Base-by-base conservation (phyloP, 2,888 invertebrate genomes). In the Rugalucina vietnamica region DNA sequence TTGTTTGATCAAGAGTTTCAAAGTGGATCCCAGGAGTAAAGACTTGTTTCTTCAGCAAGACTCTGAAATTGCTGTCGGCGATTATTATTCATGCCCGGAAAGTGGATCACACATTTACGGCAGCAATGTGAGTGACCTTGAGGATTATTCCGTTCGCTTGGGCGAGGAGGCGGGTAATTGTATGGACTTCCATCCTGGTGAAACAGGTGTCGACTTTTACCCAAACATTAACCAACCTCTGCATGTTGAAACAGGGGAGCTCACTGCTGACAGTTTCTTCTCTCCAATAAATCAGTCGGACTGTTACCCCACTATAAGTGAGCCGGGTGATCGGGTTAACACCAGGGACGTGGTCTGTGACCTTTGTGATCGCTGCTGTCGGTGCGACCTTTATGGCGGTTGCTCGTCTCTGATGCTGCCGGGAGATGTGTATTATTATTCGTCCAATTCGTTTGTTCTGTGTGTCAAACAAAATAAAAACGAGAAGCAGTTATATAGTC, bases 391-490 rank as follows among this genome's bases (percentile, higher is more conserved):
- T 43, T 84, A 80, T 65, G 79, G 76, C 24, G 69, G 54, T 8
- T 82, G 77, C 57, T 75, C 81, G n/a, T 71, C 49, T 75, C 88
- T 82, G 57, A 92, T 93, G 92, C 87, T 92, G 76, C 94, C 94
- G 14, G 94, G 94, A 5, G 93, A 94, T 89, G 91, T 94, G 57
- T 94, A 91, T 86, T 94, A 91, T 88, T 94, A 92, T 87, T 91
- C 94, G 14, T 89, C 93, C 73, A 94, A 94, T 88, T 94, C 94
- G n/a, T 91, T 91, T 76, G 93, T 94, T 70, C 79, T 94, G 43
- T 94, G 94, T 90, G 93, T 94, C 36, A 91, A 93, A 84, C 90
- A 89, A 79, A 85, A 82, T 36, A 79, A 65, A 21, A n/a, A 49
- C 34, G 76, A 39, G 34, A 65, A 65, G 34, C 54, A 24, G 34